phyloP scores from a whole-genome alignment of 1,140 invertebrate species.

The Calephelis nemesis region DNA sequence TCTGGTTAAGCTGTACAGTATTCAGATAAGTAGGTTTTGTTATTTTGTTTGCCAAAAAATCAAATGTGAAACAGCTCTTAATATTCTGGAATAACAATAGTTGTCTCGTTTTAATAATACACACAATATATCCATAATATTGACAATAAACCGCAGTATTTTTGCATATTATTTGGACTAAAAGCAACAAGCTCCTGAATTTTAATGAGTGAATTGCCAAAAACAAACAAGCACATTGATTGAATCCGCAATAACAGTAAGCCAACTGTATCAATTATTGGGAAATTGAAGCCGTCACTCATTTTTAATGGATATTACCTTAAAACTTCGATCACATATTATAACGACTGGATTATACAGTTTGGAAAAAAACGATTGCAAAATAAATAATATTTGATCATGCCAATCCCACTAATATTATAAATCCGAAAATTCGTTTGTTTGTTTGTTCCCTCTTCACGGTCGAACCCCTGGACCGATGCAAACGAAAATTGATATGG shows the following conservation, averaged over 20 bases:
- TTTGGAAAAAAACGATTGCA: background rate
- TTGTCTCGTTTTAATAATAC: no score
- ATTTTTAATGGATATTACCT: slow-evolving; percentile 4
- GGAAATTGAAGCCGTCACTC: slow-evolving; percentile 9
- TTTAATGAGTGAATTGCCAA: slow-evolving; percentile 16
- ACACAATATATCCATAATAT: background rate
- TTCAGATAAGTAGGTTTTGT: no score
- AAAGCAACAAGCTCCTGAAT: slow-evolving; percentile 10
- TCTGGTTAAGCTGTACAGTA: no score
- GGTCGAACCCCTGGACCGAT: no score
- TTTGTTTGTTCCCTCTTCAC: no score
- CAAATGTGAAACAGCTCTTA: no score
- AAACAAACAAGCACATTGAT: slow-evolving; percentile 13
- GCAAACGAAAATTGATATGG: no score
- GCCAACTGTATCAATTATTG: slow-evolving; percentile 15
- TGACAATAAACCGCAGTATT: background rate
- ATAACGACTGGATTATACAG: background rate
- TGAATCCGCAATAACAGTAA: slow-evolving; percentile 8
- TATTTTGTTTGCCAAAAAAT: no score
- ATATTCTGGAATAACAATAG: no score
- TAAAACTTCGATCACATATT: background rate
- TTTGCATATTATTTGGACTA: background rate
- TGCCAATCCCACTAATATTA: no score
- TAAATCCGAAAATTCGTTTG: no score
- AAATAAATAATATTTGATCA: no score